Evolutionary conservation across 2,888 invertebrate species (phyloP).

Genomic region (Candidula unifasciata): DNA sequence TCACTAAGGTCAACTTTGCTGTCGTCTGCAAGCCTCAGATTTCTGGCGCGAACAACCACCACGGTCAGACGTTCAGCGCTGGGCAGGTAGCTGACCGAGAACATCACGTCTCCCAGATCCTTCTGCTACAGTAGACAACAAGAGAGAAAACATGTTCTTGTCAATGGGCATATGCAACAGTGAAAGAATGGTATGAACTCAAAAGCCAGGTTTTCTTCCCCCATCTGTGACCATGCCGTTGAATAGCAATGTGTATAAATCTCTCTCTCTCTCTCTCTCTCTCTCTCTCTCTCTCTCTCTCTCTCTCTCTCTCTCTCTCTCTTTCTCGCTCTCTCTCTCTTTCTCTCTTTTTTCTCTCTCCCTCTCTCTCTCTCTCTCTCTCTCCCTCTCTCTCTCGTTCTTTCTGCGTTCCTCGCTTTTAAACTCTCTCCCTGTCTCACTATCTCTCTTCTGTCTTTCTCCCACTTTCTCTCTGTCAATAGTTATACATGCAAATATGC

Average conservation of each 20-base stretch:
- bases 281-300: too few relatives aligned
- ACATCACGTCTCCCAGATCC: conserved; percentile 83
- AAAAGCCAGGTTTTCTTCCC: too few relatives aligned
- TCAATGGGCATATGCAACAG: too few relatives aligned
- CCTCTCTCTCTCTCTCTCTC: conserved; percentile 2
- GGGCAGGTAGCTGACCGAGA: conserved; percentile 91
- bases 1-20: conserved; percentile 66
- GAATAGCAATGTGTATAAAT: too few relatives aligned
- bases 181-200: too few relatives aligned
- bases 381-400: conserved; percentile 35
- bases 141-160: not conserved
- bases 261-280: too few relatives aligned
- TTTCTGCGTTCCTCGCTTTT: too few relatives aligned
- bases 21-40: conserved; percentile 80
- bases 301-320: too few relatives aligned
- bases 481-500: too few relatives aligned
- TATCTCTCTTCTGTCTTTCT: conserved; percentile 39
- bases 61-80: conserved; percentile 91
- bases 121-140: conserved; percentile 56
- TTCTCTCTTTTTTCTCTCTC: not conserved
- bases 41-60: conserved; percentile 89
- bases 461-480: conserved; percentile 41
- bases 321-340: too few relatives aligned
- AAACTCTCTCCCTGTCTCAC: conserved; percentile 41
- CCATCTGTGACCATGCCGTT: too few relatives aligned